Evolutionary conservation across 2,113 vertebrate genomes (phyloP).

Genomic region (Leucopsar rothschildi): DNA sequence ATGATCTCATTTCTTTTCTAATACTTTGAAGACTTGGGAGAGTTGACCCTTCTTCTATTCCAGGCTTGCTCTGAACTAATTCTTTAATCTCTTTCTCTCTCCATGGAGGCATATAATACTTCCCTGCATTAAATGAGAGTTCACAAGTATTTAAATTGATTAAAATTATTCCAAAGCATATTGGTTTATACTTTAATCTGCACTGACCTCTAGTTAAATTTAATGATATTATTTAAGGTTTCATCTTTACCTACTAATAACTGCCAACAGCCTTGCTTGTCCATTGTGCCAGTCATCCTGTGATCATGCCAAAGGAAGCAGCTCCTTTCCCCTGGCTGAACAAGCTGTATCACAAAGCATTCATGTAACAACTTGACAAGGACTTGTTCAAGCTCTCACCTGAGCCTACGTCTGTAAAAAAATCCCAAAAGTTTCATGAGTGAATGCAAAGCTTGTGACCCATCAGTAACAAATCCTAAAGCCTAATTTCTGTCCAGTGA

Average conservation of each 20-base stretch:
- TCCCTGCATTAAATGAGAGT: not conserved
- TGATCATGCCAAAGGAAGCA: not conserved
- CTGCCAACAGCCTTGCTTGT: not conserved
- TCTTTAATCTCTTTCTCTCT: not conserved
- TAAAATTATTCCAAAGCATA: not conserved
- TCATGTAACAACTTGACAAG: not conserved
- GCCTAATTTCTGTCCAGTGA: not conserved
- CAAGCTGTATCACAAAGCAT: not conserved
- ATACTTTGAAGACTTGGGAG: not conserved
- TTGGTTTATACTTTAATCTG: not conserved
- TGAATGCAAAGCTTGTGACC: not conserved
- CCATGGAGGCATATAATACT: not conserved
- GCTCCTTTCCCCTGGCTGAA: not conserved
- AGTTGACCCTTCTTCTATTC: not conserved
- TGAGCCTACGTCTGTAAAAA: not conserved
- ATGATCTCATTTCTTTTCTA: not conserved
- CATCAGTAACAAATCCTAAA: not conserved
- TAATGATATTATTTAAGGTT: not conserved
- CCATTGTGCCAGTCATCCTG: not conserved
- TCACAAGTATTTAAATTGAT: not conserved
- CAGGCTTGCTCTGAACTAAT: not conserved
- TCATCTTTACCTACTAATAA: not conserved
- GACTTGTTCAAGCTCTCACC: not conserved
- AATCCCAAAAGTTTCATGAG: accelerated
- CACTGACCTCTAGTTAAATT: not conserved